Base-by-base conservation (phyloP, 2,888 invertebrate species). In the Pristionchus mayeri region DNA sequence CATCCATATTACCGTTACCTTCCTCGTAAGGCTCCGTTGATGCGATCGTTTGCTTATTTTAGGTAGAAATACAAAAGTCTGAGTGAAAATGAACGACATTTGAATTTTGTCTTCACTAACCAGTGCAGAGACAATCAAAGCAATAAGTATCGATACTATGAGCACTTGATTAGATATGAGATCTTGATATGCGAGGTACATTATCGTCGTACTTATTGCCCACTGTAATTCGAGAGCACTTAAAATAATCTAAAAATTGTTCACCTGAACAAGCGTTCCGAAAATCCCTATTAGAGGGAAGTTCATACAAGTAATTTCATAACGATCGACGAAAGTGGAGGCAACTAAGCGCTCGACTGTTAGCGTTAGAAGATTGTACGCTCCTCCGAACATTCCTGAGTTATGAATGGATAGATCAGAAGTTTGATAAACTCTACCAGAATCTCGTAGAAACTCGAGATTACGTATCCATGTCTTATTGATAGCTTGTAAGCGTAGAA, bases 321-420 rank as follows among this genome's bases (percentile, higher is more conserved):
- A 80, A 4, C 16, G 13, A 11, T 37, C n/a, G 11, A 80, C 80
- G 13, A 57, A 57, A n/a, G 37, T 27, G 9, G 80, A 37, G 0
- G 80, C 80, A 0, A 57, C 24, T n/a, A 80, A n/a, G 7, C 80
- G 54, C 40, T 80, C 80, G 7, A 80, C 37, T 13, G 37, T 57
- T 24, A 80, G 24, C 6, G 37, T 80, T n/a, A 57, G 24, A 16
- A 80, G 30, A 80, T 80, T 80, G 57, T 80, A 80, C 6, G 54
- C 80, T 37, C 57, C 16, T 0, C 80, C 80, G 37, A 80, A 80
- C 21, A 80, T 21, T 54, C 80, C 80, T 80, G 57, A 50, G 54
- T 30, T 34, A 30, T 3, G 3, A 7, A 1, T 44, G 2, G 1
- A 34, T 78, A n/a, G 16, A 27, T 63, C 30, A 3, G 2, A 27